Conservation (phyloP, 2,888 invertebrate species). For the Lasioglossum morio region DNA sequence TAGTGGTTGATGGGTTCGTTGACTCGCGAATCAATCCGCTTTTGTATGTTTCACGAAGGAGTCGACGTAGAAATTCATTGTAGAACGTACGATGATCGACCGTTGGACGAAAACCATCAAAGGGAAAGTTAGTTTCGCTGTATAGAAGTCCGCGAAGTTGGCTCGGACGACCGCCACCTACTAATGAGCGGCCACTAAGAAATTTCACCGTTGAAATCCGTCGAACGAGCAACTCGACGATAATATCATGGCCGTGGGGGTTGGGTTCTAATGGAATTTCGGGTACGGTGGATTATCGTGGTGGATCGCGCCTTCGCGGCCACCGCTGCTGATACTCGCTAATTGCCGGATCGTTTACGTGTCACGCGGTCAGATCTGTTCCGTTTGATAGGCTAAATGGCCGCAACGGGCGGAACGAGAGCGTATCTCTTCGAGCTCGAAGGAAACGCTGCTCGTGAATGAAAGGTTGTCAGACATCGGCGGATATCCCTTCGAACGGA, state of each 20-base stretch:
- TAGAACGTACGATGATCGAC: neutral
- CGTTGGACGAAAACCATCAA: constrained; percentile 27
- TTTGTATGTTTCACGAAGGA: neutral
- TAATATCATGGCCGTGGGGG: constrained; percentile 44
- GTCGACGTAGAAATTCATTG: neutral
- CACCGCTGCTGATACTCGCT: constrained; percentile 56
- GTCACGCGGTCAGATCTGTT: constrained; percentile 64
- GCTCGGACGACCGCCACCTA: constrained; percentile 13
- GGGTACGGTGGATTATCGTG: constrained; percentile 54
- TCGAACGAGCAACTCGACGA: constrained; percentile 64
- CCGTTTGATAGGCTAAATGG: constrained; percentile 64
- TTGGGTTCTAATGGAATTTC: constrained; percentile 58
- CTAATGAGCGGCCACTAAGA: constrained; percentile 53
- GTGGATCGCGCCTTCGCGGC: constrained; percentile 49
- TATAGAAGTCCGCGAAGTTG: neutral
- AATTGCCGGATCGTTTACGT: constrained; percentile 68
- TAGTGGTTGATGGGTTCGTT: no score
- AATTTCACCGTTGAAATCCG: constrained; percentile 55
- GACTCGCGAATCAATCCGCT: no score
- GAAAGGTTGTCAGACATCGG: constrained; percentile 52
- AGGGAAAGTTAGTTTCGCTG: neutral
- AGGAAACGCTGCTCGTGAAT: constrained; percentile 52
- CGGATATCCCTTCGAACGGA: neutral
- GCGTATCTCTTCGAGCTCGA: constrained; percentile 37
- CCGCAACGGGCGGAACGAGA: constrained; percentile 43